Evolutionary conservation across 2,888 invertebrate genomes (phyloP).

Genomic region (Oxytorus armatus): DNA sequence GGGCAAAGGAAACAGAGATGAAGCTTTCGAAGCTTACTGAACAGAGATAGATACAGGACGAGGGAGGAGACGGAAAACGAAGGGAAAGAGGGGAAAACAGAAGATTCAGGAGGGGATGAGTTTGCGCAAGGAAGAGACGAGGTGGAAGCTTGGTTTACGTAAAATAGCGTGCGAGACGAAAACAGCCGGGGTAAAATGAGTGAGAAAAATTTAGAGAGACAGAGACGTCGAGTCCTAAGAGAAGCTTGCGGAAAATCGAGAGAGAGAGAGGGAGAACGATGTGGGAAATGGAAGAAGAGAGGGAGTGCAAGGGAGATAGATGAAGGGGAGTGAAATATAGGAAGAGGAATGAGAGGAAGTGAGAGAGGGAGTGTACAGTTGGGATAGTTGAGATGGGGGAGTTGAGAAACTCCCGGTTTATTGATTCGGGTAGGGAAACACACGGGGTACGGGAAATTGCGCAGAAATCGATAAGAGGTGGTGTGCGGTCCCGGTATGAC

Average conservation of each 20-base stretch:
- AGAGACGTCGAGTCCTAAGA: not conserved
- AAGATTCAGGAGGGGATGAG: not conserved
- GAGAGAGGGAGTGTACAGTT: slow-evolving; percentile 7
- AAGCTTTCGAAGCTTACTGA: slow-evolving; percentile 4
- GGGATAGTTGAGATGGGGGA: slow-evolving; percentile 46
- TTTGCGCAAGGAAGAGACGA: not conserved
- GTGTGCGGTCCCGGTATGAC: slow-evolving; percentile 68
- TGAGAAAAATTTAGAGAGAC: not conserved
- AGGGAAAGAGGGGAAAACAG: not conserved
- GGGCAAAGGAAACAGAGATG: slow-evolving; percentile 7
- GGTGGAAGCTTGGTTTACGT: not conserved
- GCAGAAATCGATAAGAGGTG: slow-evolving; percentile 84
- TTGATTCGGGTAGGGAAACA: slow-evolving; percentile 66
- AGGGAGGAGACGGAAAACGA: not conserved
- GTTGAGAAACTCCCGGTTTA: slow-evolving; percentile 64
- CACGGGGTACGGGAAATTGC: slow-evolving; percentile 81
- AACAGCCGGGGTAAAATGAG: not conserved
- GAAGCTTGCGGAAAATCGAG: not conserved
- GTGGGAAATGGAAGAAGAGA: not conserved
- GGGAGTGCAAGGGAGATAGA: not conserved
- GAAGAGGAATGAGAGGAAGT: slow-evolving; percentile 18
- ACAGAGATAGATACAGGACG: not conserved
- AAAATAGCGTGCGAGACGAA: not conserved
- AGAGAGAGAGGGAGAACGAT: not conserved
- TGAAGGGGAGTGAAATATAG: slow-evolving; percentile 1